These are phyloP conservation scores for Meandrusa payeni DNA, from an alignment of 2,888 invertebrate genomes.

Conservation along the genomic window DNA sequence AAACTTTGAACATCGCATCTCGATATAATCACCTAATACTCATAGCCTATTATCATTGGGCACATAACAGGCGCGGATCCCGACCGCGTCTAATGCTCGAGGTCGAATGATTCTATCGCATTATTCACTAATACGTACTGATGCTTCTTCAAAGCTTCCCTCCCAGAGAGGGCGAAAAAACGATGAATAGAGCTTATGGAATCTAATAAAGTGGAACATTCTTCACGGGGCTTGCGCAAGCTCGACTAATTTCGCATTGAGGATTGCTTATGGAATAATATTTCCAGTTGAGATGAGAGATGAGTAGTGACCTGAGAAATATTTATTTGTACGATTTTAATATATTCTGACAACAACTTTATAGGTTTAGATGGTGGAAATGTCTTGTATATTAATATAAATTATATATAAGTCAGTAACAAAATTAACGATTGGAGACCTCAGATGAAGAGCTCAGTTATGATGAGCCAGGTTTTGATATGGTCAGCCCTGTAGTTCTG, in stretches of 20 bases:
- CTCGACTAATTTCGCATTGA: constrained; percentile 56
- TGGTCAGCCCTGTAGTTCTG: too few species aligned
- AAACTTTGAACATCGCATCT: constrained; percentile 47
- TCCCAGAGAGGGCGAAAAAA: constrained; percentile 61
- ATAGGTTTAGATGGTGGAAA: too few species aligned
- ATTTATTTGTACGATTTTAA: too few species aligned
- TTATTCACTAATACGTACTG: constrained; percentile 72
- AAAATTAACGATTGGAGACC: too few species aligned
- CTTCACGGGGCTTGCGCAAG: constrained; percentile 49
- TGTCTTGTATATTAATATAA: too few species aligned
- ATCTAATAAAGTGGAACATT: constrained; percentile 77
- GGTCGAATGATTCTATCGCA: constrained; percentile 72
- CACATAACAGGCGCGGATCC: constrained; percentile 51
- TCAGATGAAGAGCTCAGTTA: too few species aligned
- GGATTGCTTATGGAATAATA: constrained; percentile 26
- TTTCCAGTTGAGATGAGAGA: constrained; percentile 13
- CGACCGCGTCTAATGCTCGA: constrained; percentile 58
- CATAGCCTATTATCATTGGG: constrained; percentile 65
- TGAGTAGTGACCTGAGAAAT: not conserved
- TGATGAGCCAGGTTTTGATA: too few species aligned
- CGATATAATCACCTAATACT: constrained; percentile 63
- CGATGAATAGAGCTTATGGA: constrained; percentile 74
- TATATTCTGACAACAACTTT: too few species aligned
- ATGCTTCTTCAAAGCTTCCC: constrained; percentile 62
- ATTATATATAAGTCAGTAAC: too few species aligned